A percentile compares a stretch with the other conserved stretches of the same genome.
These are phyloP conservation scores for Echinops telfairi DNA, from an alignment of 2,113 vertebrate species.

Conservation along the genomic window DNA sequence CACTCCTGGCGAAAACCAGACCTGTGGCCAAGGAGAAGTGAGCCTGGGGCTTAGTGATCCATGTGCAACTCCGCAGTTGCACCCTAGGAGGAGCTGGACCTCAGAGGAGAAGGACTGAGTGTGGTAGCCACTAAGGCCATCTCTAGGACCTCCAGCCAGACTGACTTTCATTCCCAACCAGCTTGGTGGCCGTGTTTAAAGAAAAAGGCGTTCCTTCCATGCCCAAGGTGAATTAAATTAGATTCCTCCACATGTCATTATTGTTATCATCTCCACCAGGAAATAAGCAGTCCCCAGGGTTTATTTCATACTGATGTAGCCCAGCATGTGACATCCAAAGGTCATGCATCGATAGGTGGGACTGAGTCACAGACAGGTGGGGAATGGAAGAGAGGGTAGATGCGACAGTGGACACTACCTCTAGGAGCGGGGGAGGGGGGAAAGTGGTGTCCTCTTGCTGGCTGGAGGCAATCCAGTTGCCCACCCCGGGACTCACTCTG, in stretches of 20 bases:
- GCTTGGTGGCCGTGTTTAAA: not conserved
- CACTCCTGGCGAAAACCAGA: not conserved
- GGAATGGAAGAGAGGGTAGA: not conserved
- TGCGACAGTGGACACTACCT: not conserved
- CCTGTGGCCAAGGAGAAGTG: not conserved
- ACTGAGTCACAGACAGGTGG: not conserved
- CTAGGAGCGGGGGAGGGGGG: too few species aligned
- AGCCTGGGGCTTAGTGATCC: not conserved
- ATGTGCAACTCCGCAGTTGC: not conserved
- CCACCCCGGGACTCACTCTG: not conserved
- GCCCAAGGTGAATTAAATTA: not conserved
- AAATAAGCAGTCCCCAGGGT: not conserved
- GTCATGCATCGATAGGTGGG: not conserved
- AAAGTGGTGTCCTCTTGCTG: rapidly evolving
- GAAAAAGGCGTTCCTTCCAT: slow-evolving; percentile 2
- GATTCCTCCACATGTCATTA: not conserved
- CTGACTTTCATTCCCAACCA: not conserved
- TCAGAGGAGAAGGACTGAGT: not conserved
- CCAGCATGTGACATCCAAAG: not conserved
- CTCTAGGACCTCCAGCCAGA: not conserved
- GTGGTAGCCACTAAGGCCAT: not conserved
- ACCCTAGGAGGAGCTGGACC: too few species aligned
- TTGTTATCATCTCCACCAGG: not conserved
- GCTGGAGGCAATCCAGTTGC: rapidly evolving
- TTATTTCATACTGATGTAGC: not conserved